phyloP scores from a whole-genome alignment of 2,888 invertebrate species.

The Prenolepis imparis region DNA sequence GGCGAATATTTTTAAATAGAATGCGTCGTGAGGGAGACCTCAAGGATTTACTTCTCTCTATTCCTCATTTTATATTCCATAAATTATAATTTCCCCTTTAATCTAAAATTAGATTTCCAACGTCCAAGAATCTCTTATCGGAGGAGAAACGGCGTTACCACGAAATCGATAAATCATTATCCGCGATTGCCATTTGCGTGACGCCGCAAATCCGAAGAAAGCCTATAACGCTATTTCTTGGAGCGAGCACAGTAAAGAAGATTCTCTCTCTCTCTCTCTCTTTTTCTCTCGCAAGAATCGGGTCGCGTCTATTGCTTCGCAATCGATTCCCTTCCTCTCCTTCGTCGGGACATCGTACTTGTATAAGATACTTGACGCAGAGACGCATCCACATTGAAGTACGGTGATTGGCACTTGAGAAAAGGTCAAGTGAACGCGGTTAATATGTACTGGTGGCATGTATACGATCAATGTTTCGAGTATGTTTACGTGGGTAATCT shows the following conservation, averaged over 20 bases:
- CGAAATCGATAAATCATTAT: constrained; percentile 51
- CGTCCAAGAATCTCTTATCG: constrained; percentile 16
- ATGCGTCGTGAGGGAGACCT: neutral
- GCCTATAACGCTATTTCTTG: constrained; percentile 44
- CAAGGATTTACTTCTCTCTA: neutral
- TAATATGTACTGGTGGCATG: constrained; percentile 68
- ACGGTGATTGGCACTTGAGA: constrained; percentile 62
- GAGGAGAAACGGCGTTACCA: neutral
- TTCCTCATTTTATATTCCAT: neutral
- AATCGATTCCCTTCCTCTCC: constrained; percentile 60
- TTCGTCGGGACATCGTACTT: constrained; percentile 3
- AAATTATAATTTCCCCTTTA: constrained; percentile 13
- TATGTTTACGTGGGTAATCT: constrained; percentile 84
- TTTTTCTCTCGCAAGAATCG: constrained; percentile 44
- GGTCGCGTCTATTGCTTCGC: constrained; percentile 47
- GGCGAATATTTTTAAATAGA: neutral
- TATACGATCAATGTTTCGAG: constrained; percentile 71
- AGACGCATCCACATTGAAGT: constrained; percentile 41
- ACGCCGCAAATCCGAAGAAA: constrained; percentile 51
- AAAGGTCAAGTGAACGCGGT: constrained; percentile 79
- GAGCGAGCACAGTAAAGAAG: constrained; percentile 38
- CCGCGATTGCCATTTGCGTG: constrained; percentile 39
- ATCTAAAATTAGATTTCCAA: constrained; percentile 28
- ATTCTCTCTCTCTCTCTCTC: constrained; percentile 8
- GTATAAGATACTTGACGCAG: constrained; percentile 29